Percentiles rank a stretch among this genome's conserved stretches.
phyloP scores from a whole-genome alignment of 2,888 invertebrate genomes.

The Scelioninae gen. 2 region DNA sequence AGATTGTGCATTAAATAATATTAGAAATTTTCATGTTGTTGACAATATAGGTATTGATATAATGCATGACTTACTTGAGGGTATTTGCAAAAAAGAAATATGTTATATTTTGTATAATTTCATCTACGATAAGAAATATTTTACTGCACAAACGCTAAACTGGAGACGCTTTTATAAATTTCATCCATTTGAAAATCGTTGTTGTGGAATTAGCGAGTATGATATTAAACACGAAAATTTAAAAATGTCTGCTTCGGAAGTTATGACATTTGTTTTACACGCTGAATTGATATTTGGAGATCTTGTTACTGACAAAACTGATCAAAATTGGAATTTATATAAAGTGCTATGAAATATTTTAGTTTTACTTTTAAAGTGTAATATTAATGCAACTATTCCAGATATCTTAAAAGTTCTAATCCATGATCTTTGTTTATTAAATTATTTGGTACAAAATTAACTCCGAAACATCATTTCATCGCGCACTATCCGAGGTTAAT shows the following conservation, averaged over 20 bases:
- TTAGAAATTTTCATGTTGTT: conserved; percentile 24
- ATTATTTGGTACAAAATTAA: conserved; percentile 16
- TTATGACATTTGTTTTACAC: conserved; percentile 15
- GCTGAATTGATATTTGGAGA: conserved; percentile 15
- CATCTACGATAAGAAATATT: conserved; percentile 19
- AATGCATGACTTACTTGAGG: conserved; percentile 39
- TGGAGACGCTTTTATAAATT: conserved; percentile 26
- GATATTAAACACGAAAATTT: conserved; percentile 7
- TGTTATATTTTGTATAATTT: conserved; percentile 21
- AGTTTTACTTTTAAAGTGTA: conserved; percentile 13
- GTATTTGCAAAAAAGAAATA: conserved; percentile 28
- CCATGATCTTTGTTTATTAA: conserved; percentile 10
- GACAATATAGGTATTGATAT: conserved; percentile 27
- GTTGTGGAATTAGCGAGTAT: conserved; percentile 9
- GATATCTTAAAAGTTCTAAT: conserved; percentile 10
- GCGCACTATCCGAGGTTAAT: conserved; percentile 4
- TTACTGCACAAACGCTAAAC: conserved; percentile 12
- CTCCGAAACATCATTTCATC: conserved; percentile 7
- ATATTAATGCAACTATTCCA: conserved; percentile 3
- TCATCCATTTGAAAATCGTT: conserved; percentile 23
- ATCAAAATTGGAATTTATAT: conserved; percentile 29
- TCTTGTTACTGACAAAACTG: conserved; percentile 5
- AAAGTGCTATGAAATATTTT: conserved; percentile 20
- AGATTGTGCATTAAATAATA: conserved; percentile 28
- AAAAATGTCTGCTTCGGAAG: conserved; percentile 11